Evolutionary conservation across 2,888 invertebrate genomes (phyloP).

Genomic region (Pasiphila rectangulata): DNA sequence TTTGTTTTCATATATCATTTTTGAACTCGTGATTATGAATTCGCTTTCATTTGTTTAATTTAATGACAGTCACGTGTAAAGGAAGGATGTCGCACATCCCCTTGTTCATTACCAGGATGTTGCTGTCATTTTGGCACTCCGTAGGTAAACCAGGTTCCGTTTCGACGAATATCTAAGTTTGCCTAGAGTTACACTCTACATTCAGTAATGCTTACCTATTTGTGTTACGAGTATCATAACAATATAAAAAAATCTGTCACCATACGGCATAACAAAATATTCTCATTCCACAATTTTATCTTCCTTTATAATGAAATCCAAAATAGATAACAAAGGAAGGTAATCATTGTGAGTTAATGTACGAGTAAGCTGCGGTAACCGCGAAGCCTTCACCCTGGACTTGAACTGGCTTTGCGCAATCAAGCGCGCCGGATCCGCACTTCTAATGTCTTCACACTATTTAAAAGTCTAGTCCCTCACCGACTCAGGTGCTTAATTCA

Average conservation of each 20-base stretch:
- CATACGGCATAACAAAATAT: background rate
- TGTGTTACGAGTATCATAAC: too few relatives aligned
- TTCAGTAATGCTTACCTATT: too few relatives aligned
- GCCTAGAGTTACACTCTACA: too few relatives aligned
- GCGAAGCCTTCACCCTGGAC: slow-evolving; percentile 73
- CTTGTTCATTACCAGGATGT: slow-evolving; percentile 21
- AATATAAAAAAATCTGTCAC: too few relatives aligned
- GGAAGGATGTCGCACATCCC: slow-evolving; percentile 28
- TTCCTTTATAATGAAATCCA: too few relatives aligned
- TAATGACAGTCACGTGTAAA: slow-evolving; percentile 18
- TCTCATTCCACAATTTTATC: background rate
- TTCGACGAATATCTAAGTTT: too few relatives aligned
- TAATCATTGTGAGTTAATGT: slow-evolving; percentile 10
- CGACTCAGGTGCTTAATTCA: background rate
- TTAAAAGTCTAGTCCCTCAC: slow-evolving; percentile 7
- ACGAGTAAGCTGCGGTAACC: slow-evolving; percentile 16
- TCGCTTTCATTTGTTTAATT: slow-evolving; percentile 16
- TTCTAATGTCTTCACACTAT: slow-evolving; percentile 31
- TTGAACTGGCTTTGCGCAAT: slow-evolving; percentile 73
- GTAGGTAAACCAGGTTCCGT: too few relatives aligned
- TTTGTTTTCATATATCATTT: slow-evolving; percentile 35
- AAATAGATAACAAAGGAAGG: background rate
- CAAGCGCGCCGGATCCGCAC: slow-evolving; percentile 56
- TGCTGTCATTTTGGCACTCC: background rate
- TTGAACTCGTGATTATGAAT: slow-evolving; percentile 13